These are phyloP conservation scores for Lepidurus couesii DNA, from an alignment of 1,140 invertebrate species.

Conservation along the genomic window DNA sequence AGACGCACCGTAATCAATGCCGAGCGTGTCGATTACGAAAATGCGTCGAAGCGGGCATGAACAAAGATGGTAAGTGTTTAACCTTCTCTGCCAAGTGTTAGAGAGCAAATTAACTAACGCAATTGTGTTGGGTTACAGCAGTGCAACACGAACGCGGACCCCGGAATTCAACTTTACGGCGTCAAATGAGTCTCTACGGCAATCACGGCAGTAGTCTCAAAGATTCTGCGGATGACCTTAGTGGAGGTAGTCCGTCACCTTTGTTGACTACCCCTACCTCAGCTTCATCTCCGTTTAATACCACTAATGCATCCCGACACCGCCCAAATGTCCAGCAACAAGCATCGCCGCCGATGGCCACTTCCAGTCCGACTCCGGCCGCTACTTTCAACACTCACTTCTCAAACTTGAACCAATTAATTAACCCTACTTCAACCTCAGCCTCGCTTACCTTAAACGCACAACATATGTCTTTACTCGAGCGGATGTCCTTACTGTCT, in stretches of 20 bases:
- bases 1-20: slow-evolving; percentile 68
- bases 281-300: slow-evolving; percentile 17
- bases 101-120: background rate
- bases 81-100: background rate
- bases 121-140: slow-evolving; percentile 55
- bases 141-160: slow-evolving; percentile 97
- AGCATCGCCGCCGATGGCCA: slow-evolving; percentile 20
- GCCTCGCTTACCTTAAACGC: slow-evolving; percentile 31
- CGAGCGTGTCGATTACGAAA: slow-evolving; percentile 51
- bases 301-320: slow-evolving; percentile 7
- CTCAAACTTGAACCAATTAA: background rate
- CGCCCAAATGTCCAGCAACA: slow-evolving; percentile 13
- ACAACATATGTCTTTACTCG: slow-evolving; percentile 30
- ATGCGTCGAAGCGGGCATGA: slow-evolving; percentile 55
- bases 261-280: slow-evolving; percentile 28
- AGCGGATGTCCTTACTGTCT: slow-evolving; percentile 26
- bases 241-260: slow-evolving; percentile 22
- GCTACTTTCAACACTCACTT: slow-evolving; percentile 22
- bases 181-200: slow-evolving; percentile 74
- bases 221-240: slow-evolving; percentile 30
- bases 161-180: slow-evolving; percentile 81
- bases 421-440: slow-evolving; percentile 30
- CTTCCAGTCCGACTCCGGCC: slow-evolving; percentile 26
- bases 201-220: slow-evolving; percentile 46
- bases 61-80: slow-evolving; percentile 50